Base-by-base conservation (phyloP, 2,888 invertebrate species). In the Gandaritis pyraliata region DNA sequence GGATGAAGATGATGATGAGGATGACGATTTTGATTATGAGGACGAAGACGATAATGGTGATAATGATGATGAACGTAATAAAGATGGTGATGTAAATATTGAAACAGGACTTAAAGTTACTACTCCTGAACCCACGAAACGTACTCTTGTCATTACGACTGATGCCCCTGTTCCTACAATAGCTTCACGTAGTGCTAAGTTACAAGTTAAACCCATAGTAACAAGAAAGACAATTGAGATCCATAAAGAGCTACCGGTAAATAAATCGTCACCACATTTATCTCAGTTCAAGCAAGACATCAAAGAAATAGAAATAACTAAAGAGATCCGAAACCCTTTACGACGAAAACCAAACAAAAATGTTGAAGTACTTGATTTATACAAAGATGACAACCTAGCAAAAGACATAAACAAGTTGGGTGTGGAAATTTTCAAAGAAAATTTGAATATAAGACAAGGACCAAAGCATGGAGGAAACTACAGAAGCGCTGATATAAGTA, bases 391-490 rank as follows among this genome's bases (percentile, higher is more conserved):
- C 46, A 83, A 86, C 18, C 77, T 92, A 64, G 90, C 91, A 33
- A 83, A 85, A 72, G 86, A 90, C 58, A 76, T 92, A 18, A 92
- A 92, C 66, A 85, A 87, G 70, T 72, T 91, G 58, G 82, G 85
- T 48, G 87, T 93, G 12, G 93, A 93, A 81, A 76, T 93, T 69
- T 92, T 92, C 54, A 82, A 77, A 65, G 81, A 86, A 64, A 78
- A 83, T 55, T 70, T 90, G 53, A 81, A 89, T 65, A 64, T 88
- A 3, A 77, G 76, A 23, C 78, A 77, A 23, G 86, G 87, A 4
- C 90, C 89, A 7, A 85, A 78, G 68, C 92, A 92, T 72, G 93
- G 93, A 45, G 93, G 93, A 29, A 93, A 93, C 67, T 92, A 92
- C 58, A 82, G 83, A 77, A 81, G 76, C 16, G 76, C 77, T 58